Evolutionary conservation across 92 coral and sea anemone species (phyloP), one percentile per base, ranked within the genome.

Genomic region (Siderastrea siderea): DNA sequence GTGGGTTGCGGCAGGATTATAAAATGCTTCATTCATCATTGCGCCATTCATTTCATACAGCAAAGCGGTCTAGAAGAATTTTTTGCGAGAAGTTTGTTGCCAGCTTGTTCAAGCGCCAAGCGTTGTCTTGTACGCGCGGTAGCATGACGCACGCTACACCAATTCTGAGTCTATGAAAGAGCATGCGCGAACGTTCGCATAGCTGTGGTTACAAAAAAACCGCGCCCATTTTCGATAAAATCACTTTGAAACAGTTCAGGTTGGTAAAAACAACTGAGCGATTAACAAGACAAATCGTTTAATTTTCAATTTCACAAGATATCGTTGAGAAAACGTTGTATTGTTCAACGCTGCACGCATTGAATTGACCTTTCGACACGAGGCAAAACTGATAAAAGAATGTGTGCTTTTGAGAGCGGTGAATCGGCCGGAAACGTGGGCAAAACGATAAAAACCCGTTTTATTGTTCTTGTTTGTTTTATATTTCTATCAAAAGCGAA

Each of bases 111-210:
- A 81, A 68, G 68, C 78, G 5, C 69, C 76, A 81, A 68, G 68
- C 78, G 60, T 58, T 53, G 47, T 26, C 16, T 5, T 43, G 5
- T 26, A 47, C n/a, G 86, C 78, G 54, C 59, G 86, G 52, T 50
- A 71, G 69, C 86, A 70, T 82, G 78, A 70, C 57, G 55, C 69
- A 59, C 44, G 44, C 51, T 71, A 60, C 55, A 14, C 57, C 71
- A 61, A 63, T 26, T 46, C 50, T 46, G 44, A 49, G 74, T 67
- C 67, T 53, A n/a, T 46, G 67, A 82, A 3, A 12, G 78, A 46
- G 86, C 78, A 82, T 82, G 86, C 86, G 86, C 69, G 9, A 57
- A 17, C 78, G 15, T 70, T 70, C 78, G 65, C 86, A 82, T 82
- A 80, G 13, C 86, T 82, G 86, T 58, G 86, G 86, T 55, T 51